Percentiles rank a stretch among this genome's conserved stretches.
Evolutionary conservation across 2,113 vertebrate genomes (phyloP).

Genomic region (Lamprologus ornatipinnis): DNA sequence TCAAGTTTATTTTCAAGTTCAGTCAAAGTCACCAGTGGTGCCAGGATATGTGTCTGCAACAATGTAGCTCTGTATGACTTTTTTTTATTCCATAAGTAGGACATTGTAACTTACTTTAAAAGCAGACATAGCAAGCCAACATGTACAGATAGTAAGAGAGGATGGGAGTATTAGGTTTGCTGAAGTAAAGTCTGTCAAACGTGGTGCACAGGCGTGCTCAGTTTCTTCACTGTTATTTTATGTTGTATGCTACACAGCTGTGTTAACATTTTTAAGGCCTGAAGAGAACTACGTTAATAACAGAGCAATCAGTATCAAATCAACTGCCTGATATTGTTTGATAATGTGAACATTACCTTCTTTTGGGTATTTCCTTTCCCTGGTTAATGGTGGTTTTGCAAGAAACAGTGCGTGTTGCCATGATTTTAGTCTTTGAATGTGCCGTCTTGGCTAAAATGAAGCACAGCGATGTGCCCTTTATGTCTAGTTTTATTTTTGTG

Average conservation of each 20-base stretch:
- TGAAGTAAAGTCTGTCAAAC: background rate
- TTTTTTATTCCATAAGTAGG: background rate
- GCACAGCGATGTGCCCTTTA: background rate
- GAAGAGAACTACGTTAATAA: background rate
- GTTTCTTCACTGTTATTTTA: background rate
- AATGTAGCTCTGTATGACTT: background rate
- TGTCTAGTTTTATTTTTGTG: background rate
- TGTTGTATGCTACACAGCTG: background rate
- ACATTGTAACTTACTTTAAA: background rate
- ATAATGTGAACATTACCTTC: background rate
- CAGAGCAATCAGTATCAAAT: background rate
- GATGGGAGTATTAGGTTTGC: background rate
- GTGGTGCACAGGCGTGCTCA: background rate
- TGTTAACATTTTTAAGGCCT: background rate
- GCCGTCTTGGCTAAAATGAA: background rate
- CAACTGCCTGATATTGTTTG: background rate
- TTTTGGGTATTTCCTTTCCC: background rate
- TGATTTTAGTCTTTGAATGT: background rate
- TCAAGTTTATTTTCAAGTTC: background rate
- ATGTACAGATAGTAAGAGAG: background rate
- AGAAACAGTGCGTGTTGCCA: background rate
- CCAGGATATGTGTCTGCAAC: background rate
- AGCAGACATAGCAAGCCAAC: background rate
- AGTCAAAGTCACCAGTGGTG: background rate
- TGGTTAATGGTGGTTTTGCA: background rate